phyloP scores from a whole-genome alignment of 2,888 invertebrate genomes.

The Odontothrips loti region DNA sequence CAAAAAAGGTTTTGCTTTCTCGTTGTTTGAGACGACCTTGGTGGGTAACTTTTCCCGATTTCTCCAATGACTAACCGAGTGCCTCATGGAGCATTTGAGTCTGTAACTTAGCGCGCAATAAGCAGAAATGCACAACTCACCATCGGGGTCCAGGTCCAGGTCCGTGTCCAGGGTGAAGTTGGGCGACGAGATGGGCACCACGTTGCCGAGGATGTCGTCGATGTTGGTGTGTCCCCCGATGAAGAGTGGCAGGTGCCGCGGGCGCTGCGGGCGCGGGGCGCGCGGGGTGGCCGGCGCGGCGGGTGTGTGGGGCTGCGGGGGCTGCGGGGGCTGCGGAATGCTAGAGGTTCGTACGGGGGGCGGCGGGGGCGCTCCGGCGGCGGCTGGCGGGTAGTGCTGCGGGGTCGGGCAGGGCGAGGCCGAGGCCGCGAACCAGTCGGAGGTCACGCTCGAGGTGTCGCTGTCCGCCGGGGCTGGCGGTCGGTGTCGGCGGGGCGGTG shows the following conservation, averaged over 20 bases:
- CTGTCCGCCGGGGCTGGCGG: conserved; percentile 40
- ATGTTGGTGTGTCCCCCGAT: conserved; percentile 83
- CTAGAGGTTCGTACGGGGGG: not conserved
- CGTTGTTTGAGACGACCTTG: too few species aligned
- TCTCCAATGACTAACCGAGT: too few species aligned
- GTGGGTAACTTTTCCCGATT: too few species aligned
- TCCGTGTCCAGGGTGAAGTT: conserved; percentile 34
- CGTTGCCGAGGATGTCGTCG: conserved; percentile 75
- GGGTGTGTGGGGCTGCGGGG: not conserved
- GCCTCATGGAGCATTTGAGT: too few species aligned
- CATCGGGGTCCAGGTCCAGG: conserved; percentile 18
- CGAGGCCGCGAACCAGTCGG: not conserved
- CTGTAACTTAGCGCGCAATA: too few species aligned
- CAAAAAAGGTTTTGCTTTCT: too few species aligned
- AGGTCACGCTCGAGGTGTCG: conserved; percentile 27
- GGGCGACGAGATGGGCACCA: conserved; percentile 39
- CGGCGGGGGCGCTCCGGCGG: not conserved
- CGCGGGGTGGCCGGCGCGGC: not conserved
- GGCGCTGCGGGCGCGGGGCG: conserved; percentile 34
- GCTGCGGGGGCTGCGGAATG: conserved; percentile 38
- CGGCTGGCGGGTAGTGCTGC: too few species aligned
- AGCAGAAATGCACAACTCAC: not conserved
- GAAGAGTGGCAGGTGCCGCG: conserved; percentile 54
- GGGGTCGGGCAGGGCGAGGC: not conserved
- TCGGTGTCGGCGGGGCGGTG: conserved; percentile 30